A percentile compares a stretch with the other conserved stretches of the same genome.
Evolutionary conservation across 2,888 invertebrate genomes (phyloP).

Genomic region (Andrena bicolor): DNA sequence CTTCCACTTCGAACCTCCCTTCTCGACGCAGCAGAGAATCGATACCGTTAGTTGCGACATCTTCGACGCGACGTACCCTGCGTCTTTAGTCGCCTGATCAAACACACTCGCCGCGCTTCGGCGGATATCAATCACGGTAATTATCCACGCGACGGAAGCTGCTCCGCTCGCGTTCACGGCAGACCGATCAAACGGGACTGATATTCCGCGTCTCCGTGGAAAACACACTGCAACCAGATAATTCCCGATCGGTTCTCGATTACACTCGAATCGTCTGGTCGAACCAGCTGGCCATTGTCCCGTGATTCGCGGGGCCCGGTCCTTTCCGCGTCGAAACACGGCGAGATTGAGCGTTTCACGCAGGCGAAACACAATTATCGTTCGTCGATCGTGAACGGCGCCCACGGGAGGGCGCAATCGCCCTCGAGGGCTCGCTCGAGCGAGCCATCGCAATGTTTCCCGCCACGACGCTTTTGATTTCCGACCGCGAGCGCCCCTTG

Average conservation of each 20-base stretch:
- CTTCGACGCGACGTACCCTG: constrained; percentile 21
- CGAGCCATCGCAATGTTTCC: constrained; percentile 3
- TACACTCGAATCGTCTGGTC: constrained; percentile 34
- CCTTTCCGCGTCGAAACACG: neutral
- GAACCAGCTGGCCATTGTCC: neutral
- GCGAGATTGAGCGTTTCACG: constrained; percentile 14
- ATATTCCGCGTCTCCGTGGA: constrained; percentile 1
- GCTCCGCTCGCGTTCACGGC: neutral
- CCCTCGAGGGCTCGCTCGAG: constrained; percentile 12
- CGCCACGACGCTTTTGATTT: constrained; percentile 19
- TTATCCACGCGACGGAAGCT: constrained; percentile 19
- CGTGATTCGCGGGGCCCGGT: constrained; percentile 21
- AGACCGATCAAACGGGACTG: constrained; percentile 9
- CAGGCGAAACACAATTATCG: constrained; percentile 30
- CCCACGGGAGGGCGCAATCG: neutral
- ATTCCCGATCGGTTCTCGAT: constrained; percentile 52
- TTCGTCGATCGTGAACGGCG: constrained; percentile 25
- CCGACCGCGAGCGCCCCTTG: neutral
- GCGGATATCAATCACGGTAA: constrained; percentile 29
- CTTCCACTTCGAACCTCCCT: too few species aligned
- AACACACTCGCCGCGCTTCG: constrained; percentile 13
- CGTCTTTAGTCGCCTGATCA: constrained; percentile 23
- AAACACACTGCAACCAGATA: constrained; percentile 39
- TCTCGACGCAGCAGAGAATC: constrained; percentile 3
- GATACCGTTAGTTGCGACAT: neutral